Percentiles rank a stretch among this genome's conserved stretches.
Conservation (phyloP, 2,797 vertebrate species). For the Argentina silus region DNA sequence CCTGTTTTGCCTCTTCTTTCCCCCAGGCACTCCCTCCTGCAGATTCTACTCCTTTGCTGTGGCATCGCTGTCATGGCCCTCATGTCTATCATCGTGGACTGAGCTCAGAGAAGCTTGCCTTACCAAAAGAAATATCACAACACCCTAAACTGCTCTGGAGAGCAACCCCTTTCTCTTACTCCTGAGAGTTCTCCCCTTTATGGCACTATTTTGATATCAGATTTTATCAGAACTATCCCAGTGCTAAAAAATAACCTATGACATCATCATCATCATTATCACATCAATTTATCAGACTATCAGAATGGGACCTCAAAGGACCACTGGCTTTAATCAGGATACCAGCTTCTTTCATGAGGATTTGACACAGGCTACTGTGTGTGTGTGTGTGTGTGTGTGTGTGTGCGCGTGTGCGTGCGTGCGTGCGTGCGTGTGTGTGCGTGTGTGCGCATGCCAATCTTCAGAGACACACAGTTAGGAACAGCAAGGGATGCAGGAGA, state of each 20-base stretch:
- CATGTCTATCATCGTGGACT: conserved; percentile 84
- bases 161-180: background rate
- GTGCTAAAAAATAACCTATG: conserved; percentile 1
- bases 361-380: conserved; percentile 11
- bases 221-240: background rate
- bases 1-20: conserved; percentile 31
- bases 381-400: no score
- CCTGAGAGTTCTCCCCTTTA: background rate
- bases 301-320: conserved; percentile 54
- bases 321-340: conserved; percentile 25
- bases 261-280: conserved; percentile 1
- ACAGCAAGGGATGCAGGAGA: conserved; percentile 16
- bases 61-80: conserved; percentile 92
- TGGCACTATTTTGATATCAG: background rate
- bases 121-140: conserved; percentile 25
- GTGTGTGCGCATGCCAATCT: conserved; percentile 40
- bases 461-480: background rate
- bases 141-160: conserved; percentile 13
- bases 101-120: conserved; percentile 46
- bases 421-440: no score
- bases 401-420: no score
- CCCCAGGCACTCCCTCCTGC: conserved; percentile 87
- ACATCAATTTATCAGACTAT: conserved; percentile 23
- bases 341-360: conserved; percentile 1
- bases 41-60: conserved; percentile 87